Conservation (phyloP, 2,888 invertebrate genomes). For the Drosophila mimica region DNA sequence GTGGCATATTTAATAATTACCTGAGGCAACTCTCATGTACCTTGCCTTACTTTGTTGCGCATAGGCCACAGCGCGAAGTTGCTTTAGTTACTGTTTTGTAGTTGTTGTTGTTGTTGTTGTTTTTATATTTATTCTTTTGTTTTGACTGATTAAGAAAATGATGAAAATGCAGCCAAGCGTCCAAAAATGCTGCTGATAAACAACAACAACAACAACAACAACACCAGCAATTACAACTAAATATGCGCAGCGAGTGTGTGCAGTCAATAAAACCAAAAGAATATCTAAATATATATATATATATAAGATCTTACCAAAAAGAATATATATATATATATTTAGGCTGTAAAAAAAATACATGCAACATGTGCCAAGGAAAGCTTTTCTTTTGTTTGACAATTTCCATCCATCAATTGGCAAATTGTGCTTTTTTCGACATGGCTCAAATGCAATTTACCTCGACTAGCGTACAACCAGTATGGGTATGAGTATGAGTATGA, state of each 20-base stretch:
- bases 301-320: background rate
- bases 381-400: background rate
- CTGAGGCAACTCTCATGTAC: constrained; percentile 19
- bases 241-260: constrained; percentile 53
- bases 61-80: constrained; percentile 41
- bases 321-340: background rate
- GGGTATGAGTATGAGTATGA: background rate
- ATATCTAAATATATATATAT: constrained; percentile 36
- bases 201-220: constrained; percentile 25
- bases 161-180: constrained; percentile 72
- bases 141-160: constrained; percentile 76
- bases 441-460: constrained; percentile 16
- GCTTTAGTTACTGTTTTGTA: constrained; percentile 16
- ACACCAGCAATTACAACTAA: constrained; percentile 33
- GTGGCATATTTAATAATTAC: constrained; percentile 45
- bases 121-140: constrained; percentile 42
- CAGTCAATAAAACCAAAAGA: constrained; percentile 67
- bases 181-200: constrained; percentile 67
- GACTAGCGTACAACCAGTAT: constrained; percentile 4
- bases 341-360: background rate
- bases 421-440: constrained; percentile 33
- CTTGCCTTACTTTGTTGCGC: constrained; percentile 32
- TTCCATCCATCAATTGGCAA: constrained; percentile 45
- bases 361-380: background rate
- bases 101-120: constrained; percentile 8